Percentiles rank a stretch among this genome's conserved stretches.
These are phyloP conservation scores for Malachius bipustulatus DNA, from an alignment of 2,888 invertebrate species.

Conservation along the genomic window DNA sequence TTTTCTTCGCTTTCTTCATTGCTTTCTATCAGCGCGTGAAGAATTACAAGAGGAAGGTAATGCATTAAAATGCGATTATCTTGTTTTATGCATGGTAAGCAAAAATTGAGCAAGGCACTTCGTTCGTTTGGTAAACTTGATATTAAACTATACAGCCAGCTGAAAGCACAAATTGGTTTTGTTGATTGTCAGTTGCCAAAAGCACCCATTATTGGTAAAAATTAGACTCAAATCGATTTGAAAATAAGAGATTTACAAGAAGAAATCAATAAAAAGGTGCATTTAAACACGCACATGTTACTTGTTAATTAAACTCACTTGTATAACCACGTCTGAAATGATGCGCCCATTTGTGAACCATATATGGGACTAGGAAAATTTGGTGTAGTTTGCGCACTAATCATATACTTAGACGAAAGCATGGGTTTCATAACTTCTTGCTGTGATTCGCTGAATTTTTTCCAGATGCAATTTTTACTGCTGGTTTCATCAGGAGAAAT, in stretches of 20 bases:
- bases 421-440: constrained; percentile 67
- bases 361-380: constrained; percentile 41
- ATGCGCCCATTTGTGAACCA: constrained; percentile 53
- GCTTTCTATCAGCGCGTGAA: constrained; percentile 50
- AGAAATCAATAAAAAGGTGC: too few relatives aligned
- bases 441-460: constrained; percentile 55
- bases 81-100: constrained; percentile 62
- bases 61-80: constrained; percentile 59
- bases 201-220: too few relatives aligned
- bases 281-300: too few relatives aligned
- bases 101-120: constrained; percentile 51
- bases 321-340: constrained; percentile 63
- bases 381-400: constrained; percentile 29
- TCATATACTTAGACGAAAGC: constrained; percentile 52
- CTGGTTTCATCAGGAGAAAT: constrained; percentile 49
- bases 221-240: too few relatives aligned
- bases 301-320: too few relatives aligned
- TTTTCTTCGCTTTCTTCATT: constrained; percentile 33
- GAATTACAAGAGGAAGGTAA: constrained; percentile 62
- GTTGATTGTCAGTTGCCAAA: too few relatives aligned
- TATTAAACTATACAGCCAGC: constrained; percentile 62
- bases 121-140: constrained; percentile 47
- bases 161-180: constrained; percentile 24
- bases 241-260: too few relatives aligned
- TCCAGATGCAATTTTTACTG: constrained; percentile 53